Base-by-base conservation (phyloP, 1,140 invertebrate species). In the Lerema accius region DNA sequence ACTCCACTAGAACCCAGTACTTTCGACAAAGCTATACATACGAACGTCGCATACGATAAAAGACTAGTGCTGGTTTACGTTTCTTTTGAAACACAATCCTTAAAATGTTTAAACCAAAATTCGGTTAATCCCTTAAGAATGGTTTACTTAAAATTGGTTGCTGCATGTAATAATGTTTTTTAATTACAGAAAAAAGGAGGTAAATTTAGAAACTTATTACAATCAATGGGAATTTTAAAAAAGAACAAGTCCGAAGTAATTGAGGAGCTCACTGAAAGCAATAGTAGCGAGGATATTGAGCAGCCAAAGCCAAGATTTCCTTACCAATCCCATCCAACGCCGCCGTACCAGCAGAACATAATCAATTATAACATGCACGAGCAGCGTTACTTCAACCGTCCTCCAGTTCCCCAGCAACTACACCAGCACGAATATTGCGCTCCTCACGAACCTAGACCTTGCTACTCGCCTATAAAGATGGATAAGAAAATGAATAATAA, bases 201-300 rank as follows among this genome's bases (percentile, higher is more conserved):
- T 37, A 82, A 71, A 59, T 78, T 89, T 11, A 51, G 64, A 19
- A 82, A 76, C 48, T 66, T 86, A 0, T 48, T 88, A 2, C 67
- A 59, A 40, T 76, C 74, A 0, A 72, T 85, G 13, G 73, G 79
- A 11, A 26, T 87, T 10, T 58, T 80, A 3, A 83, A 82, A 50
- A 84, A 80, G 42, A 89, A 80, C 46, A 89, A 82, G 46, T 83
- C 76, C 42, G 76, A 88, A 28, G 59, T 76, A 3, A 80, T 84
- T 37, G 73, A 80, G 69, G 84, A 87, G 65, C 39, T 76, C 10
- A 82, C 73, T 39, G 84, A 82, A 62, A 83, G 71, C 49, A 78
- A 81, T 23, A 80, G 70, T 53, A 69, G 69, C 10, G 58, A 72
- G 3, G 76, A 79, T 40, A 76, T 72, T 1, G 63, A 78, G 6